Evolutionary conservation across 1,140 invertebrate species (phyloP), one percentile per base, ranked within the genome.

Genomic region (Sesamia nonagrioides): DNA sequence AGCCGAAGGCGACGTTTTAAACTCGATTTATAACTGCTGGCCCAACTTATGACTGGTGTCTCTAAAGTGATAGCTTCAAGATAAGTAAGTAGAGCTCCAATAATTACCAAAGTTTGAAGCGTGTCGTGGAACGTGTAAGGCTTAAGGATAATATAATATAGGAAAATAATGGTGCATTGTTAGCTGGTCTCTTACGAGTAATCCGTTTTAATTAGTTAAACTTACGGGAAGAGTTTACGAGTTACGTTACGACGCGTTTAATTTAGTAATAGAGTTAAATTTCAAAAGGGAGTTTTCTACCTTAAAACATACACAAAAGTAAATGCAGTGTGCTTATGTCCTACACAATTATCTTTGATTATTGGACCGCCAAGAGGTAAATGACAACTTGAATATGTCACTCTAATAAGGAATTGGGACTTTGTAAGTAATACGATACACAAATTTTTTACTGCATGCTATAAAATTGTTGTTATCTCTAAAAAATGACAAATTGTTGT

Each of bases 51-150:
- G 48, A 63, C 73, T 71, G 68, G 68, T 71, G 52, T 60, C 37
- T 72, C 50, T 74, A 60, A 58, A 60, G 71, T 74, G 71, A 74
- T 74, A 74, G 71, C 71, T 75, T 61, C 58, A 48, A 75, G 58
- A 63, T 63, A 71, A 71, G 68, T 71, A 75, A 61, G 73, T 48
- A 75, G 73, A 75, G 73, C 73, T 61, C 73, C 58, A 75, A 75
- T 75, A 61, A 75, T 75, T 75, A 75, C 73, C 27, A 75, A 75
- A 75, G 73, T 75, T 75, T 75, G 54, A 63, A 75, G 73, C 56
- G 73, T 75, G 42, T 60, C 56, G 58, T 11, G 42, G 42, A 75
- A 60, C 58, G 56, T 17, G 42, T 27, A 18, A 42, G 73, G 58
- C 42, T 75, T 75, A 75, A 45, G 40, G 71, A 61, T 75, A 69